A percentile compares a stretch with the other conserved stretches of the same genome.
Evolutionary conservation across 1,140 invertebrate genomes (phyloP).

Genomic region (Plectrocnemia conspersa): DNA sequence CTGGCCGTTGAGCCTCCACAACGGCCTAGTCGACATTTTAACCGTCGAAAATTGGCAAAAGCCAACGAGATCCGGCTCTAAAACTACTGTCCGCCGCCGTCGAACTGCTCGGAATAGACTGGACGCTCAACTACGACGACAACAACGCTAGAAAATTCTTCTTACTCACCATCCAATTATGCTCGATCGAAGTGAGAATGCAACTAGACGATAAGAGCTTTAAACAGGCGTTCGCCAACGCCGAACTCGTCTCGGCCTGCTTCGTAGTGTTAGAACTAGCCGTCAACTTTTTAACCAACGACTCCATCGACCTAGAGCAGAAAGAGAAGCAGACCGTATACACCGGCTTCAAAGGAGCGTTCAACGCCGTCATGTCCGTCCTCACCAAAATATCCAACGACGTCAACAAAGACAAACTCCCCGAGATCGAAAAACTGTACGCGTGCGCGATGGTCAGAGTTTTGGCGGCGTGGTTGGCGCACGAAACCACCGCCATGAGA

Average conservation of each 20-base stretch:
- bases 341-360: conserved; percentile 84
- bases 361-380: conserved; percentile 73
- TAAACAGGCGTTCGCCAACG: conserved; percentile 69
- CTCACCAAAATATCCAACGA: conserved; percentile 69
- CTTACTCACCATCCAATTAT: conserved; percentile 76
- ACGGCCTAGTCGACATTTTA: conserved; percentile 74
- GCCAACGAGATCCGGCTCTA: conserved; percentile 81
- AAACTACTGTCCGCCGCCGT: conserved; percentile 75
- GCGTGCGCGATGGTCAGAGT: conserved; percentile 78
- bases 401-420: conserved; percentile 60
- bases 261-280: conserved; percentile 79
- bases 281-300: conserved; percentile 74
- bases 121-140: conserved; percentile 72
- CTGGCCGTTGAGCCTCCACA: conserved; percentile 74
- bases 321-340: conserved; percentile 88
- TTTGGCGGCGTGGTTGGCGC: conserved; percentile 81
- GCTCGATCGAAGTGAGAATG: conserved; percentile 89
- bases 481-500: conserved; percentile 86
- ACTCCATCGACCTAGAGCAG: conserved; percentile 77
- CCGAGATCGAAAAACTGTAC: conserved; percentile 67
- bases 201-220: conserved; percentile 80
- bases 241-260: conserved; percentile 74
- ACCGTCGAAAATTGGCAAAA: conserved; percentile 80
- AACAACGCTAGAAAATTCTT: conserved; percentile 78
- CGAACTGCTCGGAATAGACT: conserved; percentile 78